phyloP scores from a whole-genome alignment of 1,140 invertebrate genomes.

The Lepidostoma basale region DNA sequence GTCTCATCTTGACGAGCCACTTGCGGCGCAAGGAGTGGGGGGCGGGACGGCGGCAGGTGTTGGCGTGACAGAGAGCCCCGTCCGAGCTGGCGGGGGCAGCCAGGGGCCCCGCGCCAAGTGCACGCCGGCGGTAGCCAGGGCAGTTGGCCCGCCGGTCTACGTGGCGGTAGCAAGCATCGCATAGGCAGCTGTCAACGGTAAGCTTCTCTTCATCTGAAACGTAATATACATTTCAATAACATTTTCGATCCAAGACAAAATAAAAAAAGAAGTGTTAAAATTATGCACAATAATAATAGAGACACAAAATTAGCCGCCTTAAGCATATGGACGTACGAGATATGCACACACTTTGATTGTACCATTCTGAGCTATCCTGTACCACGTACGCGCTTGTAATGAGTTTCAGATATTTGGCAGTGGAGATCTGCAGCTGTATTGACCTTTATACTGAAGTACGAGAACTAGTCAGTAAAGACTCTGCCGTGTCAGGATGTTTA shows the following conservation, averaged over 20 bases:
- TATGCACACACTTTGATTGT: no score
- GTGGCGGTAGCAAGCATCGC: constrained; percentile 83
- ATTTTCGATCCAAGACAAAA: neutral
- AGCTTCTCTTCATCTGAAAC: constrained; percentile 73
- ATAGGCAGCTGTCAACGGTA: constrained; percentile 80
- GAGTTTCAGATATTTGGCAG: no score
- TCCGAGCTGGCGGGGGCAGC: constrained; percentile 38
- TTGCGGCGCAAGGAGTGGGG: constrained; percentile 75
- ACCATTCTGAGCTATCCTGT: no score
- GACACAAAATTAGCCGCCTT: neutral
- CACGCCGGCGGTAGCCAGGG: constrained; percentile 63
- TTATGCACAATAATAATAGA: neutral
- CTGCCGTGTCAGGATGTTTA: no score
- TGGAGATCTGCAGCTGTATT: no score
- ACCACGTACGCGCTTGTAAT: no score
- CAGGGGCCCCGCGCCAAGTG: constrained; percentile 46
- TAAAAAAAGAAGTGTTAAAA: neutral
- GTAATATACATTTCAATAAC: no score
- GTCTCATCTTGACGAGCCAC: constrained; percentile 76
- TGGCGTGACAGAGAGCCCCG: constrained; percentile 62
- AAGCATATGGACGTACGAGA: no score
- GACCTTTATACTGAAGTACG: no score
- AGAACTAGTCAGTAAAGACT: no score
- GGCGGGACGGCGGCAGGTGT: constrained; percentile 67
- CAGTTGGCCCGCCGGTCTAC: constrained; percentile 79